These are phyloP conservation scores for Parazoanthus darwini DNA, from an alignment of 92 coral and sea anemone species.

Conservation along the genomic window DNA sequence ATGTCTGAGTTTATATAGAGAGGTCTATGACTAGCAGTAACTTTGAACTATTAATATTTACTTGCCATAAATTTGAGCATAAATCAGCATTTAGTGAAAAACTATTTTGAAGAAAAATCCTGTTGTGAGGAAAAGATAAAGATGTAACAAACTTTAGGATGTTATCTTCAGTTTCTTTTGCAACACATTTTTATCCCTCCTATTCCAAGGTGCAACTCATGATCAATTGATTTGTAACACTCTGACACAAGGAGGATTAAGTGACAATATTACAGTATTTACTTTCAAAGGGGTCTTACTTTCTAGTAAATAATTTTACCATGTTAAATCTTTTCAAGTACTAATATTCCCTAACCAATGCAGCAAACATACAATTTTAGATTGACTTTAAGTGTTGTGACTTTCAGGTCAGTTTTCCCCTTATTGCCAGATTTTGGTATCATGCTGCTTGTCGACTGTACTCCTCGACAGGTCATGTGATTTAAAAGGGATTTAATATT, in stretches of 20 bases:
- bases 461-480: neutral
- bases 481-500: too few species aligned
- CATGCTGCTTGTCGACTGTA: too few species aligned
- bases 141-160: neutral
- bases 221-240: slow-evolving; percentile 51
- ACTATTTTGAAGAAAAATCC: neutral
- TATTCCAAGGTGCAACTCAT: slow-evolving; percentile 64
- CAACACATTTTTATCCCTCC: slow-evolving; percentile 59
- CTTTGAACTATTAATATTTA: neutral
- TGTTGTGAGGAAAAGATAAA: slow-evolving; percentile 34
- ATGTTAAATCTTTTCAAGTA: too few species aligned
- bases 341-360: too few species aligned
- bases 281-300: too few species aligned
- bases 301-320: too few species aligned
- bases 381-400: too few species aligned
- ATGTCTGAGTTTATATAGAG: too few species aligned
- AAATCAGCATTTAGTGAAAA: neutral
- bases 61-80: neutral
- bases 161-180: slow-evolving; percentile 9
- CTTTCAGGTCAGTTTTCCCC: too few species aligned
- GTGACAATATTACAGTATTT: too few species aligned
- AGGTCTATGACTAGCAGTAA: neutral
- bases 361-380: too few species aligned
- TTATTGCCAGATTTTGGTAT: neutral
- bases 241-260: slow-evolving; percentile 63